Evolutionary conservation across 2,888 invertebrate genomes (phyloP), one percentile per base, ranked within the genome.

Genomic region (Arctia plantaginis): DNA sequence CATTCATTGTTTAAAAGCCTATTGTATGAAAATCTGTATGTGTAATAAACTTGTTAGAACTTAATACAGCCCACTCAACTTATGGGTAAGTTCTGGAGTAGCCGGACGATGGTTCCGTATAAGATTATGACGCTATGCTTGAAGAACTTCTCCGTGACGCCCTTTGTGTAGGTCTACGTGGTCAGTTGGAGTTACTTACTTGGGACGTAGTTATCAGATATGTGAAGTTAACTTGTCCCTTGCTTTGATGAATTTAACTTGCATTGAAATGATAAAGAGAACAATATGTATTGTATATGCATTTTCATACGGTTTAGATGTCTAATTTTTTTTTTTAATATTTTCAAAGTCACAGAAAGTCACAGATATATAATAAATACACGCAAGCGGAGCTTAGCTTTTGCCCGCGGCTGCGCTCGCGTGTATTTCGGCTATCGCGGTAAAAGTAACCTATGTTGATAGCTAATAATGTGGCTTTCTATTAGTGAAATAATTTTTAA

Each of bases 51-150:
- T 84, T 77, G 67, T 41, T 18, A 15, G 27, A 66, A 59, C 71
- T 77, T 73, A 71, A 62, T 7, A 69, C 62, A 15, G 72, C 64
- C 76, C 76, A 72, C 66, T 67, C 82, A 85, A 87, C 83, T 87
- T 86, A 83, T 78, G 79, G 82, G 81, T 73, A 76, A 89, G 89
- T 89, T 90, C 77, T 67, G 77, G 78, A 87, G 85, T 86, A 85
- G 72, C 81, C 70, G 80, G 80, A 80, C 86, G 83, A 80, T 83
- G 83, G 82, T 85, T 87, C 86, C 87, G 83, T 81, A 77, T 79
- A 86, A 83, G 84, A 85, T 90, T 90, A 89, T 87, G 87, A 87
- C 88, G 88, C 89, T 81, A 83, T 82, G 85, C 82, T 79, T 82
- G 77, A 74, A 83, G 78, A 86, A 90, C 85, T 90, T 89, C 82